Conservation (phyloP, 2,113 vertebrate species). For the Pseudorasbora parva region DNA sequence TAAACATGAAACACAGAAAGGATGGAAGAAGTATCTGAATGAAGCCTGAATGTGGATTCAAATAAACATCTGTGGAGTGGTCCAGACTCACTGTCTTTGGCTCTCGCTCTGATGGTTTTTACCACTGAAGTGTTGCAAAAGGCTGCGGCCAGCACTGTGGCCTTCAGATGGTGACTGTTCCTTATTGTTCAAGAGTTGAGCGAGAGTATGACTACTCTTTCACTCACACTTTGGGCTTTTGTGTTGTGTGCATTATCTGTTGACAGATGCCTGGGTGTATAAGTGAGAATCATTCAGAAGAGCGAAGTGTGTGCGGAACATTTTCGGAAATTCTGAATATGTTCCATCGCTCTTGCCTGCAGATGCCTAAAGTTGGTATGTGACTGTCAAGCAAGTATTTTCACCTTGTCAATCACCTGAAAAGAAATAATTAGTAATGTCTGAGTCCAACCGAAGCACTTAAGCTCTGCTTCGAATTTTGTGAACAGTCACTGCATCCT, state of each 20-base stretch:
- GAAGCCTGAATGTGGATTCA: slow-evolving; percentile 21
- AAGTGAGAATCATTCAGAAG: not conserved
- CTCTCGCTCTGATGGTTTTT: slow-evolving; percentile 34
- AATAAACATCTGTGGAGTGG: slow-evolving; percentile 37
- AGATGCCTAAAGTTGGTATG: slow-evolving; percentile 3
- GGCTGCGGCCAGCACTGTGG: not conserved
- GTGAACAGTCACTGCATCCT: not conserved
- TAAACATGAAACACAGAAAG: slow-evolving; percentile 42
- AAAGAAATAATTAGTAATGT: slow-evolving; percentile 14
- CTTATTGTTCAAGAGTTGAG: slow-evolving; percentile 8
- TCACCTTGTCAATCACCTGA: slow-evolving; percentile 5
- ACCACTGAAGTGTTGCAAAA: slow-evolving; percentile 37
- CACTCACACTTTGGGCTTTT: not conserved
- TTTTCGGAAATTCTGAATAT: not conserved
- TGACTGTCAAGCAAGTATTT: not conserved
- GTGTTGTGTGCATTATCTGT: not conserved
- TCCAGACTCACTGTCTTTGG: slow-evolving; percentile 30
- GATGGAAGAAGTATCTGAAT: slow-evolving; percentile 39
- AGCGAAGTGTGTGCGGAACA: not conserved
- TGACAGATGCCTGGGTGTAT: slow-evolving; percentile 2
- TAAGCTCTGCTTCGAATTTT: not conserved
- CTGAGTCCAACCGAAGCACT: not conserved
- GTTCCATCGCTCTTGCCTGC: not conserved
- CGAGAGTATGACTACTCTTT: not conserved
- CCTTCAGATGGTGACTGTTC: slow-evolving; percentile 20